Evolutionary conservation across 2,113 vertebrate species (phyloP).

Genomic region (Excalfactoria chinensis): DNA sequence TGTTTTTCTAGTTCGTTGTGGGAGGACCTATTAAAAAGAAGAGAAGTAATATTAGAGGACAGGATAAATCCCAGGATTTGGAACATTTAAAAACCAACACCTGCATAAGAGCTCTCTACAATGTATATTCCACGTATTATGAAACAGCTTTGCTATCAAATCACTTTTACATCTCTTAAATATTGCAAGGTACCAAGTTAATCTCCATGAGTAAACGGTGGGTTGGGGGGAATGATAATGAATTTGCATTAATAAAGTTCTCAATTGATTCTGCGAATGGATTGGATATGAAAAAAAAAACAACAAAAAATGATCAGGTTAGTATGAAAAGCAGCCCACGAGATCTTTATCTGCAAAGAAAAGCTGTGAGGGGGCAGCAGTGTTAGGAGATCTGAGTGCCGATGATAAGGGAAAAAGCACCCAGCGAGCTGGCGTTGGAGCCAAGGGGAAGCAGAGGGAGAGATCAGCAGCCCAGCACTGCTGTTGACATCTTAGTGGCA

Average conservation of each 20-base stretch:
- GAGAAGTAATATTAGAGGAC: constrained; percentile 53
- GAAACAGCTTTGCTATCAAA: constrained; percentile 16
- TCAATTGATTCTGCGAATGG: constrained; percentile 47
- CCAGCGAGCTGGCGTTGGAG: background rate
- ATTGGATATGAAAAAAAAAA: constrained; percentile 21
- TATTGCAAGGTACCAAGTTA: constrained; percentile 45
- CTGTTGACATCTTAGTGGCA: background rate
- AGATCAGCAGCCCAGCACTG: constrained; percentile 2
- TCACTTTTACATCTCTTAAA: constrained; percentile 39
- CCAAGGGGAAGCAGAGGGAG: background rate
- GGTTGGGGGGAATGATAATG: constrained; percentile 42
- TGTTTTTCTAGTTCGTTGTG: constrained; percentile 99
- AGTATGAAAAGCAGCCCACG: constrained; percentile 59
- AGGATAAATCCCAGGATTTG: background rate
- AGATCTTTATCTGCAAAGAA: constrained; percentile 25
- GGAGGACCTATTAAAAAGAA: constrained; percentile 88
- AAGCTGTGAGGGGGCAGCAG: constrained; percentile 48
- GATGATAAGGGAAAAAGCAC: constrained; percentile 28
- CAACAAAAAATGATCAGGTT: constrained; percentile 1
- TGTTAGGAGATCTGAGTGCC: constrained; percentile 1
- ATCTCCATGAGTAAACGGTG: constrained; percentile 55
- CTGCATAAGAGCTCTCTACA: background rate
- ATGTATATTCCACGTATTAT: constrained; percentile 10
- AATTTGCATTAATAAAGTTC: constrained; percentile 56
- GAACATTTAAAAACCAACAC: constrained; percentile 12